phyloP scores from a whole-genome alignment of 1,140 invertebrate genomes.

The Bombyx mandarina region DNA sequence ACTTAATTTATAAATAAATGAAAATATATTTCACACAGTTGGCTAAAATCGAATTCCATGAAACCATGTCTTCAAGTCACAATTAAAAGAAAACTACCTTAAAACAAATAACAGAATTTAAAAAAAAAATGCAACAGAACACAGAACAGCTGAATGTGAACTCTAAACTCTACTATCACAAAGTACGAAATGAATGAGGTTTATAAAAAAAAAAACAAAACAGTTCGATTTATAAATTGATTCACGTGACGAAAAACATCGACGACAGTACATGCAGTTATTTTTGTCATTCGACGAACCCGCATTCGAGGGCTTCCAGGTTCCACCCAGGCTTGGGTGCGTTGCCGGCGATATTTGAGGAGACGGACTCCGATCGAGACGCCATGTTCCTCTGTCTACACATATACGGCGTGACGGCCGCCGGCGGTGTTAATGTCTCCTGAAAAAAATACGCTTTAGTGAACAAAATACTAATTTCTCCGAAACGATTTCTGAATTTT shows the following conservation, averaged over 20 bases:
- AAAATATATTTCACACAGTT: not conserved
- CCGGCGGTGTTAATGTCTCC: conserved; percentile 82
- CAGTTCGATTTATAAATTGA: not conserved
- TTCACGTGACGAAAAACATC: not conserved
- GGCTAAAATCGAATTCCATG: not conserved
- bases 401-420: conserved; percentile 82
- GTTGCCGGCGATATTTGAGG: conserved; percentile 24
- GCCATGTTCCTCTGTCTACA: conserved; percentile 80
- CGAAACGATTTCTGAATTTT: too few relatives aligned
- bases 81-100: too few relatives aligned
- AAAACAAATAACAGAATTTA: too few relatives aligned
- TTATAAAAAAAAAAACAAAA: conserved; percentile 1
- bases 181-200: too few relatives aligned
- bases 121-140: too few relatives aligned
- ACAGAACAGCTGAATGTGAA: too few relatives aligned
- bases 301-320: conserved; percentile 59
- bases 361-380: conserved; percentile 50
- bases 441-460: conserved; percentile 38
- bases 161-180: too few relatives aligned
- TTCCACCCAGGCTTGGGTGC: conserved; percentile 31
- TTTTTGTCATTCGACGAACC: conserved; percentile 25
- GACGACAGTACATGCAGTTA: conserved; percentile 2
- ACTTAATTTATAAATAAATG: not conserved
- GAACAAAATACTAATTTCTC: not conserved
- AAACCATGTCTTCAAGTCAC: too few relatives aligned